phyloP scores from a whole-genome alignment of 1,140 invertebrate genomes.

The Anastrepha ludens region DNA sequence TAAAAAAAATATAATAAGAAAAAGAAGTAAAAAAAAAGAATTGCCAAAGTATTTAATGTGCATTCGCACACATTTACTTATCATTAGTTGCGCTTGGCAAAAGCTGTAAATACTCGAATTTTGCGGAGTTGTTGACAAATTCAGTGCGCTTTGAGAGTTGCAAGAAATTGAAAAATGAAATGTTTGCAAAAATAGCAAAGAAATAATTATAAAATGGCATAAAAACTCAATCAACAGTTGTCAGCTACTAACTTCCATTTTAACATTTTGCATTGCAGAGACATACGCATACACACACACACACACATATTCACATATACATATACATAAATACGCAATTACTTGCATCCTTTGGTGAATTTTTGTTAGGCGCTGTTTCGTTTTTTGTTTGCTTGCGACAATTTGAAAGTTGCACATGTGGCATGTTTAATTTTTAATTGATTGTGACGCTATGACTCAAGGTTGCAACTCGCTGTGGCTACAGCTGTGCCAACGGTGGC shows the following conservation, averaged over 20 bases:
- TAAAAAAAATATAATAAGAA: not conserved
- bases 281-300: not conserved
- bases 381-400: not conserved
- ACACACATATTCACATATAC: not conserved
- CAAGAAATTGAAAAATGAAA: not conserved
- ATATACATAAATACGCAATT: not conserved
- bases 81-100: not conserved
- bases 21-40: not conserved
- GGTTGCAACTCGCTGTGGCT: constrained; percentile 1
- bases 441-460: constrained; percentile 52
- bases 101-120: constrained; percentile 14
- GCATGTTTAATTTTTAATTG: constrained; percentile 53
- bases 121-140: constrained; percentile 36
- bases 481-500: not conserved
- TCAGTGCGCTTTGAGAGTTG: constrained; percentile 29
- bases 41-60: not conserved
- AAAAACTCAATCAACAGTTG: constrained; percentile 50
- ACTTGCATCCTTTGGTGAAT: not conserved
- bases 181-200: not conserved
- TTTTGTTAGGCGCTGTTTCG: not conserved
- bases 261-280: not conserved
- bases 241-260: constrained; percentile 48
- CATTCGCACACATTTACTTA: not conserved
- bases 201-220: constrained; percentile 40
- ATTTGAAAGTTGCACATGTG: constrained; percentile 53